Base-by-base conservation (phyloP, 1,140 invertebrate species). In the Drosophila varians region DNA sequence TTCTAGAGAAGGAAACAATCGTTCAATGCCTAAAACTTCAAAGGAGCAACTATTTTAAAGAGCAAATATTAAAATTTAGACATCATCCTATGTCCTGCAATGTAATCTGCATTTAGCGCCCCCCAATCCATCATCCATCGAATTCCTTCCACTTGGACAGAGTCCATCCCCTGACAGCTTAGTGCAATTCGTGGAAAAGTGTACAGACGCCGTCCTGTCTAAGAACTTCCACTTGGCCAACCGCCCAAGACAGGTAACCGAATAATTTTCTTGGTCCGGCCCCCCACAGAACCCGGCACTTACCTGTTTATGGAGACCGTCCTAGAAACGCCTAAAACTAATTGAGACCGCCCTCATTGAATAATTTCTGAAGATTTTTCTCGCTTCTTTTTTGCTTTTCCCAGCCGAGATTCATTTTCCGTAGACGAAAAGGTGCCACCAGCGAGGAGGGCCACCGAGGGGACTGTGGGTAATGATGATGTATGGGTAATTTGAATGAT, bases 341-440 rank as follows among this genome's bases (percentile, higher is more conserved):
- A 87, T 87, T 87, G 82, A 87, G 82, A 87, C 82, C 82, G 83
- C 82, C 82, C 83, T 87, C 82, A 87, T 87, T 87, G 82, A 87
- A 87, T 86, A 87, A 87, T 87, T 87, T 87, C 52, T 23, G 58
- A 58, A 69, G 60, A 86, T 70, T 68, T 73, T 69, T 61, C 57
- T 56, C 66, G 52, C 58, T 40, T 61, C 66, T 53, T 80, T 61
- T n/a, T 60, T 48, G 1, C 9, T 51, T 70, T 57, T n/a, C 7
- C 55, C 47, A 28, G 28, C 53, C 36, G 16, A 38, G 19, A 57
- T 46, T 79, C 40, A 42, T 58, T 51, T 72, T 64, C 57, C 6
- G 55, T 46, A 86, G 82, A 86, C 82, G 62, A 68, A 58, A 61
- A 79, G 82, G 82, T 70, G 82, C 80, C 80, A 43, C 3, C 45